Conservation (phyloP, 2,888 invertebrate species). For the Erebia aethiops region DNA sequence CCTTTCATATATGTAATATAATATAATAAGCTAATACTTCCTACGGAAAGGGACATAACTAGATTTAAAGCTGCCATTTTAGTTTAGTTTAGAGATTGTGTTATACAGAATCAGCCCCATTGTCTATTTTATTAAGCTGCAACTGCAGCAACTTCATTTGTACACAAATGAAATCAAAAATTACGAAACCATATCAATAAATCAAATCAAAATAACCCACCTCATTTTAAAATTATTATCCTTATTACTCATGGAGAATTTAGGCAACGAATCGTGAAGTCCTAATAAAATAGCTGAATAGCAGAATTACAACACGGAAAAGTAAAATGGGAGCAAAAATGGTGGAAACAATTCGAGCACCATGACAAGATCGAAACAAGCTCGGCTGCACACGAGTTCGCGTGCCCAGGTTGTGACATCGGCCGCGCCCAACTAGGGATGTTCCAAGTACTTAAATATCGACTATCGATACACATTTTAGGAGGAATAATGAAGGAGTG, state of each 20-base stretch:
- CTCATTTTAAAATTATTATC: constrained; percentile 3
- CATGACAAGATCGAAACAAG: constrained; percentile 53
- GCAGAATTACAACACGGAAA: constrained; percentile 45
- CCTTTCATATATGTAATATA: too few relatives aligned
- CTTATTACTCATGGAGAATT: constrained; percentile 15
- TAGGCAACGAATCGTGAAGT: constrained; percentile 28
- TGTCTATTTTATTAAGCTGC: too few relatives aligned
- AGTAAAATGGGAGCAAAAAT: constrained; percentile 46
- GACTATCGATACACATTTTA: constrained; percentile 46
- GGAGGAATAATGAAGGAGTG: neutral
- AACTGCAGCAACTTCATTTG: too few relatives aligned
- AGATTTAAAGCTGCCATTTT: too few relatives aligned
- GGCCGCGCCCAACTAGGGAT: constrained; percentile 65
- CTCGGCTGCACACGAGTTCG: constrained; percentile 55
- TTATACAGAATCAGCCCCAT: too few relatives aligned
- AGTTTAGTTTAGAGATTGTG: too few relatives aligned
- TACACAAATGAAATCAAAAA: neutral
- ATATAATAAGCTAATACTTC: too few relatives aligned
- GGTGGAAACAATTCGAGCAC: constrained; percentile 46
- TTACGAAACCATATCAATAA: neutral
- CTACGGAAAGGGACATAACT: too few relatives aligned
- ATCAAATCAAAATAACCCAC: neutral
- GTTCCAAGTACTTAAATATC: constrained; percentile 57
- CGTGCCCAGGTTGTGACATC: constrained; percentile 71
- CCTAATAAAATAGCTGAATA: constrained; percentile 30